Evolutionary conservation across 2,113 vertebrate genomes (phyloP), one percentile per base, ranked within the genome.

Genomic region (Syngnathus floridae): DNA sequence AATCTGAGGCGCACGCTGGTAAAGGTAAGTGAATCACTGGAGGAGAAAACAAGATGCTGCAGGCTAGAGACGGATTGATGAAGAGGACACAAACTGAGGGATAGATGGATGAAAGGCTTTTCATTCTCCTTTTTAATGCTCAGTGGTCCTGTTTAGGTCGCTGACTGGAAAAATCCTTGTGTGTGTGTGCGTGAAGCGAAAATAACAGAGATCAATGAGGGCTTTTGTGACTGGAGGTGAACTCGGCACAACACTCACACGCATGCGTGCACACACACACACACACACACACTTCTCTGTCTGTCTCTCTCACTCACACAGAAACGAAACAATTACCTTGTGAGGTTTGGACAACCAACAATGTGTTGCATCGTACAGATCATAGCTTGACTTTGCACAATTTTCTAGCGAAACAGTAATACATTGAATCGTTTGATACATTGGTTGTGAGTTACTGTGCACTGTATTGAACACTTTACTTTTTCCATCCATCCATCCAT

Each of bases 191-290:
- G 57, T 70, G 64, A 55, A 16, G 52, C 17, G 22, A n/a, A 41
- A 66, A 31, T 59, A 49, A 75, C 3, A 61, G 49, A 67, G 71
- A 86, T 86, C 85, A 79, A 83, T 85, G 79, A 43, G 64, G 45
- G 61, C 72, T 69, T 85, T 85, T 84, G 75, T 83, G 76, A 84
- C 63, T 84, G 70, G 73, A 87, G 87, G 82, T 78, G 73, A 88
- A 78, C 61, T 79, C 80, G 69, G 59, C 76, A 68, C 37, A 76
- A 43, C 76, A 84, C 72, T 64, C 26, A 48, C 76, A 87, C 14
- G 61, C 48, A 26, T 36, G 35, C 37, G 51, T 67, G 52, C 51
- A 46, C 16, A 17, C 41, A 43, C 0, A 14, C 12, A 43, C 12
- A 43, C 41, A 43, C 41, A 12, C 1, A 14, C 41, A 13, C 43